A percentile compares a stretch with the other conserved stretches of the same genome.
Evolutionary conservation across 2,888 invertebrate genomes (phyloP).

Genomic region (Drosophila austrosaltans): DNA sequence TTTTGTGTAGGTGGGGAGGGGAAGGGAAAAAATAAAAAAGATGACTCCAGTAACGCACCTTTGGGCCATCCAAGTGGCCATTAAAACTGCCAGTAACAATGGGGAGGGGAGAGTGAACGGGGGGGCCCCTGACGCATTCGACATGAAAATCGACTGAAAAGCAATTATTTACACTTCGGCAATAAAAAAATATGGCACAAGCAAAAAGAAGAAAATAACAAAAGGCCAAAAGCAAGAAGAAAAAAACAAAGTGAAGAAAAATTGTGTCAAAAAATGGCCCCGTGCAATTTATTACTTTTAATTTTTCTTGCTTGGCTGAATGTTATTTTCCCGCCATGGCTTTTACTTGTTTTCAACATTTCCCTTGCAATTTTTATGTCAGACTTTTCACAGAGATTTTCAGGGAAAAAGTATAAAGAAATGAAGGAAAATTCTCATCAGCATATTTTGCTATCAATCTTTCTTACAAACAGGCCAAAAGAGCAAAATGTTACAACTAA

Average conservation of each 20-base stretch:
- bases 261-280: slow-evolving; percentile 69
- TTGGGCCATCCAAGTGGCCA: slow-evolving; percentile 55
- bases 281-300: slow-evolving; percentile 71
- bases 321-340: slow-evolving; percentile 1
- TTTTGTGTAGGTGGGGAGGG: slow-evolving; percentile 24
- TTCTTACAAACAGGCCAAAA: slow-evolving; percentile 20
- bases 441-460: slow-evolving; percentile 26
- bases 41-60: slow-evolving; percentile 42
- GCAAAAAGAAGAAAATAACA: slow-evolving; percentile 6
- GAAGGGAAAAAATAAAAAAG: slow-evolving; percentile 11
- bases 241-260: slow-evolving; percentile 28
- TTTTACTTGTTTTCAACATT: background rate
- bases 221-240: background rate
- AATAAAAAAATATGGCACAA: slow-evolving; percentile 67
- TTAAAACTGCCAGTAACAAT: slow-evolving; percentile 47
- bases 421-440: slow-evolving; percentile 13
- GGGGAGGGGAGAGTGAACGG: slow-evolving; percentile 25
- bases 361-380: slow-evolving; percentile 39
- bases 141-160: slow-evolving; percentile 74
- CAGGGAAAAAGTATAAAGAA: background rate
- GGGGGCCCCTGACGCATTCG: slow-evolving; percentile 46
- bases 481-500: slow-evolving; percentile 18
- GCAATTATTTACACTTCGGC: slow-evolving; percentile 75
- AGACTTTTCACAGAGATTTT: slow-evolving; percentile 37
- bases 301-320: slow-evolving; percentile 54